Percentiles rank a stretch among this genome's conserved stretches.
phyloP scores from a whole-genome alignment of 2,888 invertebrate genomes.

The Suillia variegata region DNA sequence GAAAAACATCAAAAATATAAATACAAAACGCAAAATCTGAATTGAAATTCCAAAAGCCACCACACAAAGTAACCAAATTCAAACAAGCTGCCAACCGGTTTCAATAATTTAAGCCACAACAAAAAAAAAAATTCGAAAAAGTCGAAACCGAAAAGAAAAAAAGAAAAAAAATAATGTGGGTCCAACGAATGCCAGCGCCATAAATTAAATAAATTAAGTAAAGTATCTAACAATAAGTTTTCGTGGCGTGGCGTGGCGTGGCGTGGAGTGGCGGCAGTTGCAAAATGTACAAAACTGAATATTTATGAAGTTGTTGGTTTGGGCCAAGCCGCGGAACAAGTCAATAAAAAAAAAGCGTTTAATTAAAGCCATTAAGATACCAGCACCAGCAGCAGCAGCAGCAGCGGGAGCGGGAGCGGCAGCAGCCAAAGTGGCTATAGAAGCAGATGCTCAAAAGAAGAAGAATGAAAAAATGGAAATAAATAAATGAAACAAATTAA shows the following conservation, averaged over 20 bases:
- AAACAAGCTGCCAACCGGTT: not conserved
- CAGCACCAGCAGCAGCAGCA: not conserved
- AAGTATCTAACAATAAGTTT: not conserved
- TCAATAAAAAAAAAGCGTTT: not conserved
- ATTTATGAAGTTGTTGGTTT: not conserved
- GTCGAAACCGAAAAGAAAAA: too few species aligned
- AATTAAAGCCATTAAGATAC: not conserved
- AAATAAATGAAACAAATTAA: too few species aligned
- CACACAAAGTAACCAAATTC: slow-evolving; percentile 1
- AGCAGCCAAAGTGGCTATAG: too few species aligned
- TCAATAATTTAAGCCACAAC: not conserved
- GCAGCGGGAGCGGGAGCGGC: too few species aligned
- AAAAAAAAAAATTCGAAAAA: not conserved
- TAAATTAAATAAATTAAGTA: slow-evolving; percentile 8
- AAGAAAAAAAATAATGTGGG: not conserved
- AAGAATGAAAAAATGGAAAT: too few species aligned
- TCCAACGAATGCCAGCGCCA: not conserved
- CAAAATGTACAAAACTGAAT: not conserved
- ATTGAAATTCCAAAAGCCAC: not conserved
- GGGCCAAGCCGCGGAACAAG: not conserved
- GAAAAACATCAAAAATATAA: not conserved
- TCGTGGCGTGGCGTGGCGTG: slow-evolving; percentile 33
- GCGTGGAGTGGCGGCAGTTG: not conserved
- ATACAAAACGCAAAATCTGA: not conserved
- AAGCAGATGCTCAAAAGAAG: too few species aligned